Conservation (phyloP, 30 jellyfish, hydroid and myxozoan species). For the Aurelia coerulea region DNA sequence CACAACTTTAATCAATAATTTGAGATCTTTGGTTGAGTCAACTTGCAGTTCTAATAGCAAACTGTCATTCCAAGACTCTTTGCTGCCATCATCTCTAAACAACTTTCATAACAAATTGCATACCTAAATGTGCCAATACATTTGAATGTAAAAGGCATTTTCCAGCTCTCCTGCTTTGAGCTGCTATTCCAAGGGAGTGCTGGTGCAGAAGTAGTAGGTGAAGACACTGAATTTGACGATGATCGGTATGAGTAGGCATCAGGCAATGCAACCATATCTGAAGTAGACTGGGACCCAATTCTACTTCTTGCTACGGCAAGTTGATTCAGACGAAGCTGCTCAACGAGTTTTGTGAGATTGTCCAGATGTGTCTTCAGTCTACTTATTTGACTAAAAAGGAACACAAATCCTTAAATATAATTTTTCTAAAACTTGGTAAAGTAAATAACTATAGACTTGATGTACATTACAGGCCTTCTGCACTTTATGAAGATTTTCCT, state of each 20-base stretch:
- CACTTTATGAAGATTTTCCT: too few relatives aligned
- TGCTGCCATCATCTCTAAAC: background rate
- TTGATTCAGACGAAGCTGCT: constrained; percentile 82
- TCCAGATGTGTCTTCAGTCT: constrained; percentile 82
- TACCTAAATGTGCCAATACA: constrained; percentile 99
- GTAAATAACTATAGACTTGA: background rate
- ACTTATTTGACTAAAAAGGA: constrained; percentile 58
- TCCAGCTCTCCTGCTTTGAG: constrained; percentile 80
- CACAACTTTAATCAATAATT: too few relatives aligned
- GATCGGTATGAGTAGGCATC: constrained; percentile 33
- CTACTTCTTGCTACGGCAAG: constrained; percentile 62
- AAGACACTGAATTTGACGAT: constrained; percentile 50
- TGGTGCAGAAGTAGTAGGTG: constrained; percentile 33
- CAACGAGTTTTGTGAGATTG: constrained; percentile 77
- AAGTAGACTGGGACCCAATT: constrained; percentile 82
- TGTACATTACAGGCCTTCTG: too few relatives aligned
- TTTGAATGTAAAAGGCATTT: constrained; percentile 96
- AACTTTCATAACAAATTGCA: background rate
- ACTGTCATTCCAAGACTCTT: too few relatives aligned
- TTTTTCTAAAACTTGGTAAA: background rate
- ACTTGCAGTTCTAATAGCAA: too few relatives aligned
- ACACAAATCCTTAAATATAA: background rate
- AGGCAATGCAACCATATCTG: constrained; percentile 69
- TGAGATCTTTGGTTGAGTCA: too few relatives aligned
- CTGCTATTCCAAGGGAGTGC: constrained; percentile 34